Base-by-base conservation (phyloP, 2,797 vertebrate species). In the Pseudomugil gertrudae region DNA sequence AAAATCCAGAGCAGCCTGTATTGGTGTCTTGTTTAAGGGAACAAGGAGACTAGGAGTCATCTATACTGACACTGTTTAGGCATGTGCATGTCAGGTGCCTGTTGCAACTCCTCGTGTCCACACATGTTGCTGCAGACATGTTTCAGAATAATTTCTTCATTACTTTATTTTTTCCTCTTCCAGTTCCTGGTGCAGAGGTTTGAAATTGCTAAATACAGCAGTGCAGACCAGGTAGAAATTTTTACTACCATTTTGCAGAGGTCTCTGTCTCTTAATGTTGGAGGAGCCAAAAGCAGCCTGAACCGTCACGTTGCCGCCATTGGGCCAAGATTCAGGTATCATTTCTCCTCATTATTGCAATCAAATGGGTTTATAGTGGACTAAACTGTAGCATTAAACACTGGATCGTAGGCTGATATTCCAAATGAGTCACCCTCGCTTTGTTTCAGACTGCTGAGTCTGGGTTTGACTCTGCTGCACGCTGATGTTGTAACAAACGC, bases 161-260 rank as follows among this genome's bases (percentile, higher is more conserved):
- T 29, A n/a, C 8, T 59, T 23, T 7, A 24, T 13, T 61, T n/a
- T 17, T 58, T 69, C 9, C 61, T 35, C 32, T 21, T 72, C 3
- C 66, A 99, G 98, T 99, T 99, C 87, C 90, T 99, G 88, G 94
- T 96, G 74, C 98, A 99, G 87, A 93, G 98, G 40, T 99, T 99
- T 83, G 97, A 99, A 87, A 99, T 99, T 8, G 98, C 98, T 62
- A 99, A 99, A 77, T 99, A 99, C 92, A 96, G 97, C 92, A 99
- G 97, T 63, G 96, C 94, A 1, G 98, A 99, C 91, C 98, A 99
- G 80, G 96, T 99, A 86, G 97, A 99, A 92, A 98, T 99, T 75
- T 99, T 99, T 87, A 96, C 94, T 35, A 91, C 95, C 70, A 91
- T 99, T 68, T 89, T 99, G n/a, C 97, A 98, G 88, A 92, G 97